phyloP scores from a whole-genome alignment of 1,140 invertebrate genomes.

The Theocolax elegans region DNA sequence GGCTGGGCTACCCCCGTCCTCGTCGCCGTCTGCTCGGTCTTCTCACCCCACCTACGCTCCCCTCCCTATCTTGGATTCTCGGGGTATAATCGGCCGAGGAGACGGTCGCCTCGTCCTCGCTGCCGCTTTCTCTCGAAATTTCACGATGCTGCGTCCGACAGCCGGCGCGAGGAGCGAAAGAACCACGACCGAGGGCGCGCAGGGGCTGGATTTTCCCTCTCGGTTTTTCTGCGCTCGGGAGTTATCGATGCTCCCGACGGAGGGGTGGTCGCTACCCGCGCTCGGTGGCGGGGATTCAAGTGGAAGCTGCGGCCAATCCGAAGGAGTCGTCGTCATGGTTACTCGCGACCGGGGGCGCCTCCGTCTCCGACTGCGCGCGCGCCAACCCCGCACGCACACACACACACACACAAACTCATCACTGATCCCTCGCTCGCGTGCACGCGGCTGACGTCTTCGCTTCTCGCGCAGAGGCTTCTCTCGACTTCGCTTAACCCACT shows the following conservation, averaged over 20 bases:
- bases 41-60: too few relatives aligned
- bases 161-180: too few relatives aligned
- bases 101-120: too few relatives aligned
- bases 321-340: constrained; percentile 66
- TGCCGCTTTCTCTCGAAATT: too few relatives aligned
- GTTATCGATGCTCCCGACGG: constrained; percentile 12
- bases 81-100: too few relatives aligned
- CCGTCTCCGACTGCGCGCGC: too few relatives aligned
- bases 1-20: constrained; percentile 18
- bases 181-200: too few relatives aligned
- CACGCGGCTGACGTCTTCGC: background rate
- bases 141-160: background rate
- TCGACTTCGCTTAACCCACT: constrained; percentile 60
- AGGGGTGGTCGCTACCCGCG: background rate
- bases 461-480: background rate
- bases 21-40: too few relatives aligned
- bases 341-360: constrained; percentile 55
- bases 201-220: too few relatives aligned
- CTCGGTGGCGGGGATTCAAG: constrained; percentile 59
- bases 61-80: too few relatives aligned
- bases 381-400: too few relatives aligned
- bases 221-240: constrained; percentile 1
- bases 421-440: background rate
- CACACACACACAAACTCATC: too few relatives aligned
- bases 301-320: constrained; percentile 67